Evolutionary conservation across 2,797 vertebrate species (phyloP).

Genomic region (Notoglanidium macrostoma): DNA sequence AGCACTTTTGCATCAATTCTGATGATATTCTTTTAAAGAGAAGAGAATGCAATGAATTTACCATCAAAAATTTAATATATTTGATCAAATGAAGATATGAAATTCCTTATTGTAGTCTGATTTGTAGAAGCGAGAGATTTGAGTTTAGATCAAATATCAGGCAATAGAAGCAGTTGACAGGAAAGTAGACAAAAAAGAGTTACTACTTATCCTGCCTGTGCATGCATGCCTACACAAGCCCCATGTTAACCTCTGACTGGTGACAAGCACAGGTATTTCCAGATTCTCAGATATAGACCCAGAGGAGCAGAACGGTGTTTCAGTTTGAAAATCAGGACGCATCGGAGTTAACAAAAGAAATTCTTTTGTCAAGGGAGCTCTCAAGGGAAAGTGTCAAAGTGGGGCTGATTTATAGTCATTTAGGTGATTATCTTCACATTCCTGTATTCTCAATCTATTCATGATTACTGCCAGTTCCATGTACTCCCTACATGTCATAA

Average conservation of each 20-base stretch:
- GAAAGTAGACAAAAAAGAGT: constrained; percentile 13
- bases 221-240: constrained; percentile 2
- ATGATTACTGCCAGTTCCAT: background rate
- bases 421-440: background rate
- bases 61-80: background rate
- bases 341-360: background rate
- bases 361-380: background rate
- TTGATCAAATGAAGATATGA: background rate
- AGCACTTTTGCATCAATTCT: background rate
- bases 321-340: background rate
- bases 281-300: background rate
- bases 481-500: background rate
- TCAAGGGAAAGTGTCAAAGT: background rate
- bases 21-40: background rate
- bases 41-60: background rate
- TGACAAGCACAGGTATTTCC: constrained; percentile 2
- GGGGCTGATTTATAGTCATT: background rate
- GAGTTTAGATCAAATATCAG: constrained; percentile 84
- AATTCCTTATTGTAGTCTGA: background rate
- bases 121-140: background rate
- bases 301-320: background rate
- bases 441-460: background rate
- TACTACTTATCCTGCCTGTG: constrained; percentile 1
- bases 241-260: constrained; percentile 5
- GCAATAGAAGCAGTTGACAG: constrained; percentile 82